These are phyloP conservation scores for Sciurus vulgaris DNA, from an alignment of 2,797 vertebrate species.

Conservation along the genomic window DNA sequence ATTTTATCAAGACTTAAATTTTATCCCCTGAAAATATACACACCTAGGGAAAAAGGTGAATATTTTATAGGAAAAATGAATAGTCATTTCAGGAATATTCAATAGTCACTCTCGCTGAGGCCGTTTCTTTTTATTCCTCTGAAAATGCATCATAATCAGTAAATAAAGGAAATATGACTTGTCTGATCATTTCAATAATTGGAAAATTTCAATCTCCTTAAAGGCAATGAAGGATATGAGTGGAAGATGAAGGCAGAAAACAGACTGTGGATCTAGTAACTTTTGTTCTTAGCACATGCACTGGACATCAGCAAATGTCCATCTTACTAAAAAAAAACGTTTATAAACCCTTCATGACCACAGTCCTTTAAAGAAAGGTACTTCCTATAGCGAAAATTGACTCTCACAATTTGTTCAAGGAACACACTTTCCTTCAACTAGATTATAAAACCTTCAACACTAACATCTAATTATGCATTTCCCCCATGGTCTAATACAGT, in stretches of 20 bases:
- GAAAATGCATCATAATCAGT: neutral
- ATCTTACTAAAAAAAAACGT: neutral
- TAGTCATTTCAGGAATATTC: neutral
- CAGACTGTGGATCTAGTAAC: neutral
- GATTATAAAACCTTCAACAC: neutral
- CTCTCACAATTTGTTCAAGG: conserved; percentile 33
- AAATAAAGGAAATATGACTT: conserved; percentile 9
- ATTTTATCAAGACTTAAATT: neutral
- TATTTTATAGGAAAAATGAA: neutral
- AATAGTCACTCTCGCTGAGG: neutral
- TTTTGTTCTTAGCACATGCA: neutral
- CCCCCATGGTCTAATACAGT: neutral
- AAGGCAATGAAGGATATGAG: neutral
- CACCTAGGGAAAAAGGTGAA: neutral
- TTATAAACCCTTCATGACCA: neutral
- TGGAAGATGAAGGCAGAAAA: neutral
- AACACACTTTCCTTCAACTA: conserved; percentile 13
- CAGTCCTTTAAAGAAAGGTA: neutral
- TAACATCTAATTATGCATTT: conserved; percentile 47
- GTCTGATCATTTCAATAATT: neutral
- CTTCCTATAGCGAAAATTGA: conserved; percentile 8
- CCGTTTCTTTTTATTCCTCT: neutral
- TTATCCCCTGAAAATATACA: neutral
- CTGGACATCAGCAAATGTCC: neutral
- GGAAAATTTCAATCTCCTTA: neutral